Conservation (phyloP, 1,140 invertebrate genomes). For the Apis mellifera region Amel_HAv3.1 CM009936.2:11878001-11878500, state of each 20-base stretch:
- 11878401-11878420: neutral
- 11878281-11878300: neutral
- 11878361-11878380: neutral
- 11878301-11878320: neutral
- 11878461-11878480: neutral
- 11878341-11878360: neutral
- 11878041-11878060: neutral
- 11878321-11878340: neutral
- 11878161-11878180: too few species aligned
- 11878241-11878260: too few species aligned
- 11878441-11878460: constrained; percentile 4
- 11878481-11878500: too few species aligned
- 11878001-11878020: too few species aligned
- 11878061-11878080: neutral
- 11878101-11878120: too few species aligned
- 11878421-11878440: neutral
- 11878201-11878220: too few species aligned
- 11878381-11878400: neutral
- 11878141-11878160: too few species aligned
- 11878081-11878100: neutral
- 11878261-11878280: neutral
- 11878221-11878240: too few species aligned
- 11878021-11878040: too few species aligned
- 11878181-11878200: too few species aligned
- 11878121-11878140: neutral